These are phyloP conservation scores for Aphelocoma californica DNA, from an alignment of 2,797 vertebrate genomes.

Conservation along the genomic window DNA sequence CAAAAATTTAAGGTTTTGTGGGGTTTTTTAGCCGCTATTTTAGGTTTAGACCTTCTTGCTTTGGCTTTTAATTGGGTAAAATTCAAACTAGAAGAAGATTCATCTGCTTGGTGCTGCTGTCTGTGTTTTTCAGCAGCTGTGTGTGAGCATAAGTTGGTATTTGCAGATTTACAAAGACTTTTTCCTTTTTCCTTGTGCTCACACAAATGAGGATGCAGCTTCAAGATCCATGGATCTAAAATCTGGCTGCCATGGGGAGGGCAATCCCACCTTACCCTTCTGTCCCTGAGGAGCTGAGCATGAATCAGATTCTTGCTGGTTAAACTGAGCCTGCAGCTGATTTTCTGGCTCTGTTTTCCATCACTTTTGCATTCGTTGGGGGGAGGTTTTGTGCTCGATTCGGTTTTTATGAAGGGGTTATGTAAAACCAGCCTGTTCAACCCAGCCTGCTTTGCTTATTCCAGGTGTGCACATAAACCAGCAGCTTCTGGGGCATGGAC, in stretches of 20 bases:
- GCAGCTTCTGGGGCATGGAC: background rate
- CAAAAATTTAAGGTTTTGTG: background rate
- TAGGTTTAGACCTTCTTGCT: background rate
- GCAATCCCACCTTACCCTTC: background rate
- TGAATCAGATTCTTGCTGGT: background rate
- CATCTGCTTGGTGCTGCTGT: background rate
- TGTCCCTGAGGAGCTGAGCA: background rate
- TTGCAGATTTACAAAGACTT: background rate
- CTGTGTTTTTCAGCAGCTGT: background rate
- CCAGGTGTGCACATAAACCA: rapidly evolving
- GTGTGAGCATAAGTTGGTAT: rapidly evolving
- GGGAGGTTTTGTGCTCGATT: rapidly evolving
- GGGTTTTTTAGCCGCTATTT: background rate
- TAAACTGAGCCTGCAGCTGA: background rate
- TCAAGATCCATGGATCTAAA: rapidly evolving
- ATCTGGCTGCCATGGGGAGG: background rate
- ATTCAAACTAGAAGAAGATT: background rate
- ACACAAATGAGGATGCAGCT: background rate
- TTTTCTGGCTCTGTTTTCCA: background rate
- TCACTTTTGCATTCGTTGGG: rapidly evolving
- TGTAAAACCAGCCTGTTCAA: background rate
- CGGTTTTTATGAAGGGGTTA: background rate
- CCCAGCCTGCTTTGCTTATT: background rate
- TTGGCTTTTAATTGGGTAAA: background rate
- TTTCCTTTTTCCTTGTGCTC: background rate